Base-by-base conservation (phyloP, 2,797 vertebrate species). In the Thripadectes ignobilis region DNA sequence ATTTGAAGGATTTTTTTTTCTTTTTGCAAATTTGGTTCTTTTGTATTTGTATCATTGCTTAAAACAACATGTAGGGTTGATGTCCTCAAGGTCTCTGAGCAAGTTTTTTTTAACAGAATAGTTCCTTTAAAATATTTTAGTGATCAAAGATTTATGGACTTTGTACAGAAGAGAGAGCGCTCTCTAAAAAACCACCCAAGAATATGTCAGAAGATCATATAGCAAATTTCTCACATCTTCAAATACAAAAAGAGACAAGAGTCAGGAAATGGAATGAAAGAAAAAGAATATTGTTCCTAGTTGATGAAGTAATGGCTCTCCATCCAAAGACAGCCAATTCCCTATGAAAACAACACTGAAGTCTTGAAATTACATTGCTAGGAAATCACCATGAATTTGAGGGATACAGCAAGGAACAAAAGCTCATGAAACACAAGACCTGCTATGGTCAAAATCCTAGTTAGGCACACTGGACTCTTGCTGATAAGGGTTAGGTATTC, bases 261-360 rank as follows among this genome's bases (percentile, higher is more conserved):
- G 76, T 55, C 55, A 76, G 22, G 46, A 95, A 27, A 93, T 22
- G 7, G 79, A 92, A 63, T 6, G 13, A 88, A 94, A 94, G 84
- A 91, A 95, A 88, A 89, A 65, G 45, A 86, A 71, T 3, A 85
- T 38, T 91, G 67, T 79, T 87, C n/a, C 67, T 41, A 74, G 69
- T 45, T 2, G 32, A 81, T 81, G 73, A 94, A 95, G 51, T 86
- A 94, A 95, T 52, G 45, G 76, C 20, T 57, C 51, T 84, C 69
- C 1, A 3, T 66, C 62, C 69, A 92, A 63, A 88, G 66, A 41
- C 10, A 5, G 38, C 11, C 61, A 69, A 61, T 52, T 57, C 27
- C 48, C 71, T 22, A 45, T 1, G 23, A 73, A 90, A 95, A 87
- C 36, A 93, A 32, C 62, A 71, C 5, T 6, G 8, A 71, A 65